phyloP scores from a whole-genome alignment of 2,113 vertebrate genomes.

The Gila orcuttii region DNA sequence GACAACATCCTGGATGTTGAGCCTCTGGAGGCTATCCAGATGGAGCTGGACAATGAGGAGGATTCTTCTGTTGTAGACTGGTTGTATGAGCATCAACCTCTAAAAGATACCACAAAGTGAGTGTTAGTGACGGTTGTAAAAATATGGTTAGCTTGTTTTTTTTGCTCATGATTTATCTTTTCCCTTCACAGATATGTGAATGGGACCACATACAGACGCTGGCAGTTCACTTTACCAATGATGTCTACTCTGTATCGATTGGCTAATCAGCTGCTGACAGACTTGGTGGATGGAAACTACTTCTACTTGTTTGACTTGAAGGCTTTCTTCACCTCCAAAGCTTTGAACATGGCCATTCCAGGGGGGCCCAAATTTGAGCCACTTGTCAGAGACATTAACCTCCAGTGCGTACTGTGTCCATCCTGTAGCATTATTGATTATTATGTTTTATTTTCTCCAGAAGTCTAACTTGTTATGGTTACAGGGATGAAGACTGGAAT shows the following conservation, averaged over 20 bases:
- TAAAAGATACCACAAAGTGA: slow-evolving; percentile 92
- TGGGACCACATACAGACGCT: slow-evolving; percentile 94
- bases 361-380: slow-evolving; percentile 98
- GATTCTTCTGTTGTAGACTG: slow-evolving; percentile 90
- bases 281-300: slow-evolving; percentile 96
- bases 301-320: slow-evolving; percentile 98
- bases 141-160: neutral
- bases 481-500: slow-evolving; percentile 99
- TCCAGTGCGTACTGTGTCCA: slow-evolving; percentile 83
- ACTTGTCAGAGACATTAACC: slow-evolving; percentile 95
- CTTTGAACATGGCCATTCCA: slow-evolving; percentile 98
- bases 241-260: slow-evolving; percentile 99
- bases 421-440: neutral
- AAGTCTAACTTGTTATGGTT: neutral
- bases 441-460: neutral
- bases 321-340: slow-evolving; percentile 98
- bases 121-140: slow-evolving; percentile 8
- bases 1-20: slow-evolving; percentile 98
- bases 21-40: slow-evolving; percentile 95
- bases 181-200: slow-evolving; percentile 85
- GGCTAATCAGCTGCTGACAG: slow-evolving; percentile 96
- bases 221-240: slow-evolving; percentile 98
- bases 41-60: slow-evolving; percentile 94
- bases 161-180: neutral
- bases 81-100: slow-evolving; percentile 97